These are phyloP conservation scores for Porites australiensis DNA, from an alignment of 64 coral and sea anemone genomes.

Conservation along the genomic window DNA sequence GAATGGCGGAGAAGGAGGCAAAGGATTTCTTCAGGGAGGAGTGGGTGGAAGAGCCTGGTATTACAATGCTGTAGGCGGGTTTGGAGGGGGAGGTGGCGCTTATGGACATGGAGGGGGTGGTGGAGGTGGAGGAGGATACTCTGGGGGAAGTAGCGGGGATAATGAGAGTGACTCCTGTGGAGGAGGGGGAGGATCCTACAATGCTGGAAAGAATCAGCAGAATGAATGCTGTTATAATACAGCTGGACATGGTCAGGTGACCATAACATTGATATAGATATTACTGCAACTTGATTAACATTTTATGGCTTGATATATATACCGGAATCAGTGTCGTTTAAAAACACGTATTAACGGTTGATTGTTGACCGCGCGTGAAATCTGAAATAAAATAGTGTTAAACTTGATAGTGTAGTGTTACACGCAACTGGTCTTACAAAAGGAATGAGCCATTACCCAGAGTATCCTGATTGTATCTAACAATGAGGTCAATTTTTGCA, in stretches of 20 bases:
- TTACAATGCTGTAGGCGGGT: not conserved
- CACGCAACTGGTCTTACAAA: no score
- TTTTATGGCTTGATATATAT: no score
- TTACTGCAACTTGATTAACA: no score
- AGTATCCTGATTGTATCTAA: no score
- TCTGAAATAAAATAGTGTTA: no score
- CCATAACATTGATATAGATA: not conserved
- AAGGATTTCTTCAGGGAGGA: constrained; percentile 54
- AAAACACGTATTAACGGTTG: no score
- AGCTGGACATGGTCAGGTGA: not conserved
- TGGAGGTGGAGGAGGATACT: constrained; percentile 48
- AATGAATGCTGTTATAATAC: constrained; percentile 14
- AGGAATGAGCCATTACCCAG: no score
- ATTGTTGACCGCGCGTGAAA: no score
- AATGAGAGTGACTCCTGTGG: constrained; percentile 1
- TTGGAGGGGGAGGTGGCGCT: constrained; percentile 49
- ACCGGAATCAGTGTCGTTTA: no score
- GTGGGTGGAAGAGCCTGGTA: not conserved
- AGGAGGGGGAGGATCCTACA: constrained; percentile 50
- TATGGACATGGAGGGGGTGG: constrained; percentile 10
- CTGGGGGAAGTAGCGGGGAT: constrained; percentile 43
- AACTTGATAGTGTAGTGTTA: no score
- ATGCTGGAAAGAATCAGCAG: constrained; percentile 10
- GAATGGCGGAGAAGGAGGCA: constrained; percentile 32
- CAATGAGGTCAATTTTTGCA: no score